These are phyloP conservation scores for Argyrosomus regius DNA, from an alignment of 2,797 vertebrate species.

Conservation along the genomic window DNA sequence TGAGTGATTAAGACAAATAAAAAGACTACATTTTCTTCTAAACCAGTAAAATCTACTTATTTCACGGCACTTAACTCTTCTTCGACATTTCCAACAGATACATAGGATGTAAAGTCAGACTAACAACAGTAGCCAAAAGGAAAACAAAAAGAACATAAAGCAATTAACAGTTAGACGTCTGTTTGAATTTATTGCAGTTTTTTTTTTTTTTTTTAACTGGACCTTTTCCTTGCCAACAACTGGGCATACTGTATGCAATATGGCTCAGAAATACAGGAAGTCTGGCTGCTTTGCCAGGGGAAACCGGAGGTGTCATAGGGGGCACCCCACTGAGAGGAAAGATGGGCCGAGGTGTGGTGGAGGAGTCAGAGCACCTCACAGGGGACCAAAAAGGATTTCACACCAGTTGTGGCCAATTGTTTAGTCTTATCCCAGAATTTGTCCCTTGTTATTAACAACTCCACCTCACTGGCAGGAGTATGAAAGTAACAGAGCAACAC, in stretches of 20 bases:
- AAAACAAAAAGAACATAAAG: conserved; percentile 65
- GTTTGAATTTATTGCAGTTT: conserved; percentile 58
- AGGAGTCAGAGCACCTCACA: conserved; percentile 73
- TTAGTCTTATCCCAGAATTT: conserved; percentile 56
- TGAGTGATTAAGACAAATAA: not conserved
- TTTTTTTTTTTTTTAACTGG: conserved; percentile 26
- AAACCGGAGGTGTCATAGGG: conserved; percentile 74
- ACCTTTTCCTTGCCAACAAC: conserved; percentile 52
- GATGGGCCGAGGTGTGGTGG: conserved; percentile 76
- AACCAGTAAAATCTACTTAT: not conserved
- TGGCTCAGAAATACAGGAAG: conserved; percentile 82
- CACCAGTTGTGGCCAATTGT: conserved; percentile 83
- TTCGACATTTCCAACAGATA: conserved; percentile 15
- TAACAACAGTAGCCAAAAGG: conserved; percentile 64
- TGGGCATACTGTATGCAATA: conserved; percentile 43
- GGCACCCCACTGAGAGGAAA: conserved; percentile 77
- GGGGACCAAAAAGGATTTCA: conserved; percentile 85
- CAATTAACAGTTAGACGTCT: conserved; percentile 54
- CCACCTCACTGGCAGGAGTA: conserved; percentile 56
- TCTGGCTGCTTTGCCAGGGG: conserved; percentile 80
- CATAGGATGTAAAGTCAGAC: conserved; percentile 36
- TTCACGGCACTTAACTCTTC: conserved; percentile 1
- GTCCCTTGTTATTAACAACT: conserved; percentile 52
- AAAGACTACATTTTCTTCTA: not conserved
- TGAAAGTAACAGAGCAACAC: conserved; percentile 28